phyloP scores from a whole-genome alignment of 2,888 invertebrate genomes.

The Xestia xanthographa region DNA sequence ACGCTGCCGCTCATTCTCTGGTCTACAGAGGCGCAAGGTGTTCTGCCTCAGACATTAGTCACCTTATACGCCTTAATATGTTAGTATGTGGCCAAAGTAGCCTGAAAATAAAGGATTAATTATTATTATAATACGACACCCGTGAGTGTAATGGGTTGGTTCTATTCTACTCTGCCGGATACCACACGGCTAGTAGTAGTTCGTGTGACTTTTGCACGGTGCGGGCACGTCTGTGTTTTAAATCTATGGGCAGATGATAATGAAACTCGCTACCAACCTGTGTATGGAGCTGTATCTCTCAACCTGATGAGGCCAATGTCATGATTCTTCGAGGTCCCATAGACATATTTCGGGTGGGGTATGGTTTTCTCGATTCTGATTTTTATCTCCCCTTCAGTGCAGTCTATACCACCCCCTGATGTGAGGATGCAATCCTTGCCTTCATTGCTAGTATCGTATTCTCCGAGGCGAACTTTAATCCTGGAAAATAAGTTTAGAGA shows the following conservation, averaged over 20 bases:
- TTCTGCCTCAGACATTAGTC: too few species aligned
- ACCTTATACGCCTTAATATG: too few species aligned
- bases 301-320: slow-evolving; percentile 55
- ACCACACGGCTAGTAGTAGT: too few species aligned
- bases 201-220: neutral
- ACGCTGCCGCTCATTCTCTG: too few species aligned
- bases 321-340: neutral
- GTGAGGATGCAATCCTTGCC: slow-evolving; percentile 40
- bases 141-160: too few species aligned
- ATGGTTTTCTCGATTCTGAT: slow-evolving; percentile 46
- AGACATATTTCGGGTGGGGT: slow-evolving; percentile 46
- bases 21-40: too few species aligned
- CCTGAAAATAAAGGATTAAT: too few species aligned
- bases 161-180: too few species aligned
- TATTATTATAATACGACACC: too few species aligned
- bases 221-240: neutral
- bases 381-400: slow-evolving; percentile 35
- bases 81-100: too few species aligned
- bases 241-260: neutral
- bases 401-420: slow-evolving; percentile 27
- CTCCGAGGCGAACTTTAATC: slow-evolving; percentile 41
- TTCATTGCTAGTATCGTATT: slow-evolving; percentile 39
- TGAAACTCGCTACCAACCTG: slow-evolving; percentile 25
- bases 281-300: slow-evolving; percentile 28
- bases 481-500: slow-evolving; percentile 18